These are phyloP conservation scores for Catharus ustulatus DNA, from an alignment of 2,797 vertebrate species.

Conservation along the genomic window DNA sequence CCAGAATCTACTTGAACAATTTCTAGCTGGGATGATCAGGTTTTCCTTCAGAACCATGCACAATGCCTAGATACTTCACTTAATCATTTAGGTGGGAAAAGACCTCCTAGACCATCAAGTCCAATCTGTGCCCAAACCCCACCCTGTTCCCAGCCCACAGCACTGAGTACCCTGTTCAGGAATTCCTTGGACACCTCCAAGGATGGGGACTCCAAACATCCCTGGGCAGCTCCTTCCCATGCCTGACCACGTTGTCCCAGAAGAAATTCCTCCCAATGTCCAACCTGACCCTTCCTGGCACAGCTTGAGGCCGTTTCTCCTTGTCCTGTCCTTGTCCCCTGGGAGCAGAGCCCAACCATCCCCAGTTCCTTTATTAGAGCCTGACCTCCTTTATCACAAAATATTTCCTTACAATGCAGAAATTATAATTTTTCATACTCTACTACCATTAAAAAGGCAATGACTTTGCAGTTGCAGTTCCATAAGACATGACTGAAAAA, in stretches of 20 bases:
- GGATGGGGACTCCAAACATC: background rate
- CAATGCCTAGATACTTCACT: background rate
- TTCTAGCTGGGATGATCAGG: fast-evolving
- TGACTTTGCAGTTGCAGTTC: background rate
- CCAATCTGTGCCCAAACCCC: too few relatives aligned
- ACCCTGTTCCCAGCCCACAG: background rate
- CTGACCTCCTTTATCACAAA: background rate
- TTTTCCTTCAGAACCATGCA: background rate
- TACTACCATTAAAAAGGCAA: background rate
- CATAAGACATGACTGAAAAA: background rate
- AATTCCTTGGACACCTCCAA: background rate
- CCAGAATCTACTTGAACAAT: background rate
- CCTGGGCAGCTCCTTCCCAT: background rate
- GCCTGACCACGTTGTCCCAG: background rate
- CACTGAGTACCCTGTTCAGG: fast-evolving
- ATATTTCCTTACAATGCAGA: background rate
- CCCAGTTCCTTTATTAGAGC: background rate
- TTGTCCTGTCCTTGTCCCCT: background rate
- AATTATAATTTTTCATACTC: background rate
- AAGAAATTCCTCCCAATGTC: background rate
- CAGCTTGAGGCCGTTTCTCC: background rate
- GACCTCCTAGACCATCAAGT: fast-evolving
- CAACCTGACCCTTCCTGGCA: background rate
- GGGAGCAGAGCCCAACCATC: fast-evolving
- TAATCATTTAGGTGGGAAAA: background rate